These are phyloP conservation scores for Taenioides sp. DNA, from an alignment of 2,797 vertebrate genomes.

Conservation along the genomic window DNA sequence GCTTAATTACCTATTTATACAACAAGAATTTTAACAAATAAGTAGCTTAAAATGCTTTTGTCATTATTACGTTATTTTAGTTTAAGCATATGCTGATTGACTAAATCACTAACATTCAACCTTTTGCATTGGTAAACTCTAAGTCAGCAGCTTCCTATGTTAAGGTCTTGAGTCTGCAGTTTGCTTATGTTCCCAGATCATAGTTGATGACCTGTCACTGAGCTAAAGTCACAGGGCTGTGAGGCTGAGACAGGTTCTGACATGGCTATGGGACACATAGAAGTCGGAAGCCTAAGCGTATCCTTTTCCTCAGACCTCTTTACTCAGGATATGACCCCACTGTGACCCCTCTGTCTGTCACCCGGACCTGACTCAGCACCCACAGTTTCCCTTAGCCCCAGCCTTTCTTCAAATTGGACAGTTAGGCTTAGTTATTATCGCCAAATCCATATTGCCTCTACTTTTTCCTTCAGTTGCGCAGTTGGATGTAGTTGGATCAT, in stretches of 20 bases:
- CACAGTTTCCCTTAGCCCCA: conserved; percentile 38
- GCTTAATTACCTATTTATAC: too few species aligned
- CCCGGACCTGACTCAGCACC: conserved; percentile 65
- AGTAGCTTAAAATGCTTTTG: background rate
- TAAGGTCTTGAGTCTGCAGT: conserved; percentile 9
- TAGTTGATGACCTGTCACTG: conserved; percentile 18
- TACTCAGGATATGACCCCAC: conserved; percentile 63
- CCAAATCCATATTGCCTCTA: background rate
- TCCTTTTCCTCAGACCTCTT: conserved; percentile 41
- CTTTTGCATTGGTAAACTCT: background rate
- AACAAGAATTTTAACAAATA: too few species aligned
- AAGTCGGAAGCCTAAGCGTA: conserved; percentile 37
- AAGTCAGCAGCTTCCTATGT: background rate
- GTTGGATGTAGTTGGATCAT: background rate
- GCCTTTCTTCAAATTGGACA: conserved; percentile 4
- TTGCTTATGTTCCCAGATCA: conserved; percentile 43
- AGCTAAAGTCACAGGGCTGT: conserved; percentile 50
- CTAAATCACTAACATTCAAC: background rate
- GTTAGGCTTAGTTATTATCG: background rate
- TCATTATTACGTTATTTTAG: background rate
- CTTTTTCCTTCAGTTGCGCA: background rate
- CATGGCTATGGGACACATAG: conserved; percentile 33
- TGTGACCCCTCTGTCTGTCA: conserved; percentile 49
- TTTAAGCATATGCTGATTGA: background rate
- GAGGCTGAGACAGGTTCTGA: conserved; percentile 66